phyloP scores from a whole-genome alignment of 1,140 invertebrate species.

The Aricia agestis region DNA sequence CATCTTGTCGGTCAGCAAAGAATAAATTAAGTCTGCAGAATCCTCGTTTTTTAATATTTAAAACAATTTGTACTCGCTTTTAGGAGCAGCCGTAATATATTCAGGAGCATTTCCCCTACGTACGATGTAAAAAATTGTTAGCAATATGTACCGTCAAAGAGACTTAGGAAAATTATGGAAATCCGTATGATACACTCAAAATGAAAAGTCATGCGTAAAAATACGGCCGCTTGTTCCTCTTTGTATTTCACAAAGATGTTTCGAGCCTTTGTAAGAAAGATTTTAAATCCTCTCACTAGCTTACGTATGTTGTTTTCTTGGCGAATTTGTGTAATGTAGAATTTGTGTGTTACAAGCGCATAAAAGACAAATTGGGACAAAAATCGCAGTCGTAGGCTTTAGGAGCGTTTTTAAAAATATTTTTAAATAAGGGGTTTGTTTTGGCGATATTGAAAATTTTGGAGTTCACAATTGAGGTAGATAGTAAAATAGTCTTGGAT shows the following conservation, averaged over 20 bases:
- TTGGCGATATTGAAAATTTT: too few species aligned
- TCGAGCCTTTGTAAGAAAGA: too few species aligned
- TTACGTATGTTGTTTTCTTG: too few species aligned
- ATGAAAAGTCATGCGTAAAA: conserved; percentile 21
- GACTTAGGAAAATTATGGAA: conserved; percentile 28
- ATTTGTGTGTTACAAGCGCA: too few species aligned
- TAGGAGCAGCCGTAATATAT: not conserved
- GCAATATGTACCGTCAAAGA: conserved; percentile 22
- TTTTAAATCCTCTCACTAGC: too few species aligned
- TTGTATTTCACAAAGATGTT: not conserved
- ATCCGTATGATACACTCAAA: conserved; percentile 31
- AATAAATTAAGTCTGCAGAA: not conserved
- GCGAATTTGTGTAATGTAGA: too few species aligned
- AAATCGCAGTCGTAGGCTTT: too few species aligned
- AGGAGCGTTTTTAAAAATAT: too few species aligned
- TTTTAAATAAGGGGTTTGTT: too few species aligned
- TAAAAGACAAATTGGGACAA: too few species aligned
- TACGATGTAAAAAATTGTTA: conserved; percentile 18
- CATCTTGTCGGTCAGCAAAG: not conserved
- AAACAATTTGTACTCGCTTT: not conserved
- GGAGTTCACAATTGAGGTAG: too few species aligned
- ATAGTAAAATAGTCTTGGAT: too few species aligned
- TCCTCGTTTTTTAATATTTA: not conserved
- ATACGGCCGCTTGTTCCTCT: conserved; percentile 4
- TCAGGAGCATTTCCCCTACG: not conserved